Percentiles rank a stretch among this genome's conserved stretches.
Conservation (phyloP, 1,140 invertebrate genomes). For the Zaprionus capensis region DNA sequence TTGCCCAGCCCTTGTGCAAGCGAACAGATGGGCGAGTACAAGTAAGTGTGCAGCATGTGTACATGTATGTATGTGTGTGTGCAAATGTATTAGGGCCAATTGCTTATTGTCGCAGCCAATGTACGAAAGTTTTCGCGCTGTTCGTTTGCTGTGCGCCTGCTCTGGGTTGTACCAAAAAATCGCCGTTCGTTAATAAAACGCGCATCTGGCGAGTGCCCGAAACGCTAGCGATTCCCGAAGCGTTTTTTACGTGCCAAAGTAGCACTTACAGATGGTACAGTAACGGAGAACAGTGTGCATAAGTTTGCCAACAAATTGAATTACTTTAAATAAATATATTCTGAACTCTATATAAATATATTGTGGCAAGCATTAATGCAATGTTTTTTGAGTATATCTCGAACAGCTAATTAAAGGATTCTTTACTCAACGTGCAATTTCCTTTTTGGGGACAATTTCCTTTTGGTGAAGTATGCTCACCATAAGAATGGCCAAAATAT, state of each 20-base stretch:
- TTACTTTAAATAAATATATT: neutral
- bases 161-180: slow-evolving; percentile 71
- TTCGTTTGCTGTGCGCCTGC: slow-evolving; percentile 52
- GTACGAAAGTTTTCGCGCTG: neutral
- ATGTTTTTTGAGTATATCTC: neutral
- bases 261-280: neutral
- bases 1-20: slow-evolving; percentile 68
- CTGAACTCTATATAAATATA: neutral
- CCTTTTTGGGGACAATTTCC: too few species aligned
- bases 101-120: slow-evolving; percentile 4
- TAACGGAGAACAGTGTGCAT: too few species aligned
- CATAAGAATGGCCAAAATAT: too few species aligned
- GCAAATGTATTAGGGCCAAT: slow-evolving; percentile 12
- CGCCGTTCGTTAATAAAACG: slow-evolving; percentile 63
- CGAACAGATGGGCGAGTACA: slow-evolving; percentile 11
- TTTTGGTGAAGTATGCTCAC: too few species aligned
- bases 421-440: too few species aligned
- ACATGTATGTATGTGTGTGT: neutral
- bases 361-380: too few species aligned
- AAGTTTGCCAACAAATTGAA: too few species aligned
- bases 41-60: neutral
- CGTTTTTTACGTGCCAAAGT: neutral
- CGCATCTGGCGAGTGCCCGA: slow-evolving; percentile 40
- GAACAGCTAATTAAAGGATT: too few species aligned
- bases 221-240: slow-evolving; percentile 36